phyloP scores from a whole-genome alignment of 2,113 vertebrate genomes.

The Laticauda laticaudata region DNA sequence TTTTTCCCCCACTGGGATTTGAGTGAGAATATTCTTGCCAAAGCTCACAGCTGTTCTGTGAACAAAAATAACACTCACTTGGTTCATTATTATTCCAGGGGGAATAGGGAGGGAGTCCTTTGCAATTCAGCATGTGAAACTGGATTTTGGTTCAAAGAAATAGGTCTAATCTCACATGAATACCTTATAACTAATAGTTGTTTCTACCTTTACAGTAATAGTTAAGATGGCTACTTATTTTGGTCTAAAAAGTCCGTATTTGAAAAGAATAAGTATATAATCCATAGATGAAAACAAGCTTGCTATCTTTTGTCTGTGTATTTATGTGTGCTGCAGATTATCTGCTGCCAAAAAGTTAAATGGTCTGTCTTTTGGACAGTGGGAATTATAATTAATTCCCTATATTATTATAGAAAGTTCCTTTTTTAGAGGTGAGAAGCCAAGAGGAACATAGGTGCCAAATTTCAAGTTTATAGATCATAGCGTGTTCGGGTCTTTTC shows the following conservation, averaged over 20 bases:
- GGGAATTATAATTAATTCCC: not conserved
- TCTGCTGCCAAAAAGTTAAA: not conserved
- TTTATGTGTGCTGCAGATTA: not conserved
- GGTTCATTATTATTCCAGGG: conserved; percentile 43
- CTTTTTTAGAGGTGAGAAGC: not conserved
- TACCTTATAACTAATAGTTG: conserved; percentile 1
- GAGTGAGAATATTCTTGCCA: conserved; percentile 56
- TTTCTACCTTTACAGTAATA: not conserved
- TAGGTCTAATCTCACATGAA: conserved; percentile 15
- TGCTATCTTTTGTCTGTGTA: not conserved
- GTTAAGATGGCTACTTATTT: not conserved
- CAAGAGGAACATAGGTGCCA: too few relatives aligned
- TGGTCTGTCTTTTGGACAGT: not conserved
- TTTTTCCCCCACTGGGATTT: conserved; percentile 41
- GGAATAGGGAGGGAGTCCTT: not conserved
- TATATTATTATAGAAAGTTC: not conserved
- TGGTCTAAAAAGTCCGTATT: not conserved
- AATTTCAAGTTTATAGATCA: too few relatives aligned
- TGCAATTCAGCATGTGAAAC: conserved; percentile 13
- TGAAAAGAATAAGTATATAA: not conserved
- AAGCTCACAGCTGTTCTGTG: conserved; percentile 60
- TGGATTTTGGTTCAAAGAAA: conserved; percentile 35
- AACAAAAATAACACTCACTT: conserved; percentile 31
- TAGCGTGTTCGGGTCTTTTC: too few relatives aligned
- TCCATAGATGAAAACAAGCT: not conserved